Evolutionary conservation across 2,888 invertebrate genomes (phyloP), one percentile per base, ranked within the genome.

Genomic region (Capitulum mitella): DNA sequence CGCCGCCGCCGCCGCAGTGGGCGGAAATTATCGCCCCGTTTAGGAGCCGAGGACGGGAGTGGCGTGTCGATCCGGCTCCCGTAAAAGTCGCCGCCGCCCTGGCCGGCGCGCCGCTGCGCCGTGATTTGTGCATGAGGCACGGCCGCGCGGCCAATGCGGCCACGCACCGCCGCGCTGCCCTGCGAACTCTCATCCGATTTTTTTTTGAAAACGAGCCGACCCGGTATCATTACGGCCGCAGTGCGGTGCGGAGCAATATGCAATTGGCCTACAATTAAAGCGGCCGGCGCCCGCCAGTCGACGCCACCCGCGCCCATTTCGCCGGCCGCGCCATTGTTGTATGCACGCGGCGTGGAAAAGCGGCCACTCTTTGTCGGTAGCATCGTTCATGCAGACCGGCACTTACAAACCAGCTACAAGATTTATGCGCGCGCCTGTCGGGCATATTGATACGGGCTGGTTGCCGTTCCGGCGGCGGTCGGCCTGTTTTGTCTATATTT

Each of bases 401-500:
- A 64, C 32, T 64, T 64, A 64, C 64, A 14, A 26, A n/a, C n/a
- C 34, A 34, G 16, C 16, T 0, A 5, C 19, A 5, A 2, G 64
- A 64, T 64, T 32, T 19, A 34, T 64, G 26, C 64, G 64, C 29
- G 34, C 64, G 10, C 32, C 19, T 16, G 32, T 2, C 16, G 34
- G 3, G 64, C 34, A 16, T 64, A 64, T 64, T 64, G 19, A 64
- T 64, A n/a, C 64, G 32, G 0, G 29, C 34, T 3, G 32, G 6
- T 5, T 5, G 16, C 26, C 1, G 29, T 19, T 6, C n/a, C n/a
- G 51, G 22, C n/a, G n/a, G n/a, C 58, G n/a, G 58, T 19, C 58
- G n/a, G n/a, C 29, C 58, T 58, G 58, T 58, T 58, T 58, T 58
- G 58, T 58, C 58, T 58, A n/a, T n/a, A n/a, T 58, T 58, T 58